phyloP scores from a whole-genome alignment of 1,140 invertebrate species.

The Aphis gossypii region DNA sequence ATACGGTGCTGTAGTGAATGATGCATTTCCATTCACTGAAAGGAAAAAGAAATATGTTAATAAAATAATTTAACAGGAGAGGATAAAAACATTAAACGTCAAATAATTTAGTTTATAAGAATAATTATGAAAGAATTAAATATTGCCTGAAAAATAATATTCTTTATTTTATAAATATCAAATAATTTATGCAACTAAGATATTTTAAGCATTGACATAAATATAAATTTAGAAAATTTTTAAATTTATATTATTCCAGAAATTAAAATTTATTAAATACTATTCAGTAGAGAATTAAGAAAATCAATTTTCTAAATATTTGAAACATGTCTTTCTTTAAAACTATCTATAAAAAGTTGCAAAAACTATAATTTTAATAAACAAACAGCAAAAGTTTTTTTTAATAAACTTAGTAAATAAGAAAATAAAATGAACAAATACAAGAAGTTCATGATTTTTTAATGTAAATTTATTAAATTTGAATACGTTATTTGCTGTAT shows the following conservation, averaged over 20 bases:
- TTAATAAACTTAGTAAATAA: not conserved
- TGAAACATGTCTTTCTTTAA: not conserved
- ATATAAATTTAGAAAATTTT: not conserved
- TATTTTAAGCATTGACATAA: not conserved
- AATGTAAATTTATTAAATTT: not conserved
- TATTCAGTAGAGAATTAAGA: not conserved
- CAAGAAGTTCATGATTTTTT: not conserved
- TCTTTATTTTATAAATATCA: slow-evolving; percentile 30
- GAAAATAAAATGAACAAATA: not conserved
- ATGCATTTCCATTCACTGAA: slow-evolving; percentile 52
- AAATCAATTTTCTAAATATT: not conserved
- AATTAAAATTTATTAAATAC: not conserved
- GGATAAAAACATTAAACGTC: not conserved
- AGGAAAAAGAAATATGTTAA: slow-evolving; percentile 43
- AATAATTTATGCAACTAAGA: slow-evolving; percentile 49
- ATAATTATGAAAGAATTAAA: not conserved
- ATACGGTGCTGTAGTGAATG: slow-evolving; percentile 51
- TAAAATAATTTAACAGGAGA: slow-evolving; percentile 10
- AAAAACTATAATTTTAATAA: slow-evolving; percentile 21
- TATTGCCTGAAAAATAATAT: slow-evolving; percentile 4
- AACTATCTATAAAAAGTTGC: slow-evolving; percentile 18
- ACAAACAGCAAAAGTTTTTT: slow-evolving; percentile 20
- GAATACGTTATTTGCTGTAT: slow-evolving; percentile 28
- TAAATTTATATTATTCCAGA: no score
- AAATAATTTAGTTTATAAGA: not conserved